Base-by-base conservation (phyloP, 2,888 invertebrate genomes). In the Lasioglossum oenotherae region DNA sequence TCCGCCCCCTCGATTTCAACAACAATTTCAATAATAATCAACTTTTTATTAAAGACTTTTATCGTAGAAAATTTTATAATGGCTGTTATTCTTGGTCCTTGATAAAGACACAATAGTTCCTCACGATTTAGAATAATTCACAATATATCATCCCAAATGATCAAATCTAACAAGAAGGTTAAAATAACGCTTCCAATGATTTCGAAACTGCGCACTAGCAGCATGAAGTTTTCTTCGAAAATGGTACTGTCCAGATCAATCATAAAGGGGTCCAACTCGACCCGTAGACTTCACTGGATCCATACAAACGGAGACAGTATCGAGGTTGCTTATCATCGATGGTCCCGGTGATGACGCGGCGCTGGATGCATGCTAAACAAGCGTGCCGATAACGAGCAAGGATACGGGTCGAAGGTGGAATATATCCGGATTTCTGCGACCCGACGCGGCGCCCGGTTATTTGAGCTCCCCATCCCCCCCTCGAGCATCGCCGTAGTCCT, bases 361-460 rank as follows among this genome's bases (percentile, higher is more conserved):
- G 27, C 71, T 35, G 74, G 79, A 81, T 85, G 85, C 82, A 85
- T 83, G 82, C 80, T 76, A 80, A 87, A 72, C 80, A 67, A 85
- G 81, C 76, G 64, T 49, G 60, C n/a, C 81, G 87, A 85, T 88
- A 88, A 87, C 81, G 77, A 87, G 83, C 49, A 38, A 60, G 78
- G 81, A 78, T 72, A 46, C 49, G 23, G 60, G 60, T 44, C 46
- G 78, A 69, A 76, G 81, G 14, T 78, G 71, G 49, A 67, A 76
- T 73, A 74, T 76, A 74, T 74, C 81, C 78, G 79, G 74, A 87
- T 87, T 78, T 87, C 86, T 53, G 77, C 69, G 79, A 46, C 73
- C 57, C 78, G 12, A 23, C 46, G 77, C 49, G 8, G 19, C 46
- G 77, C 60, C 27, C 23, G n/a, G 60, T 82, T 77, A 75, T 84